These are phyloP conservation scores for Lepidonotus clava DNA, from an alignment of 2,888 invertebrate species.

Conservation along the genomic window DNA sequence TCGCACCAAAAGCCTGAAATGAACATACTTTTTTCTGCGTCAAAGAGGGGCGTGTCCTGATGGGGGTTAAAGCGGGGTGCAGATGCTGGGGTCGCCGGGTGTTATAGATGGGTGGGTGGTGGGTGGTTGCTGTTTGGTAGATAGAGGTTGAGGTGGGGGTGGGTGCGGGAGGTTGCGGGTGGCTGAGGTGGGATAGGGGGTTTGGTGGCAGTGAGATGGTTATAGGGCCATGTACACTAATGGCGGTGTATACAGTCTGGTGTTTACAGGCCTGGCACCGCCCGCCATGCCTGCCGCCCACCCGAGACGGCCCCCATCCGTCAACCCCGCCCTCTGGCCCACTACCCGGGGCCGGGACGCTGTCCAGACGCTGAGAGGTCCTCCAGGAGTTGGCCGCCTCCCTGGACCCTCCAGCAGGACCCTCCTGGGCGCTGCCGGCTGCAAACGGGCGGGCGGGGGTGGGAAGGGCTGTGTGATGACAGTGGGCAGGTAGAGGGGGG, in stretches of 20 bases:
- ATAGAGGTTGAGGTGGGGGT: background rate
- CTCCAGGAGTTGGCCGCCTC: background rate
- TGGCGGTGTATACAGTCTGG: background rate
- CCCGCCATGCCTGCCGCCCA: background rate
- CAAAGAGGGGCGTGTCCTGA: background rate
- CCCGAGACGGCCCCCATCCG: slow-evolving; percentile 14
- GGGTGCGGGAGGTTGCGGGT: background rate
- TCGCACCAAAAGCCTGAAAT: background rate
- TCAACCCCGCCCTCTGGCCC: background rate
- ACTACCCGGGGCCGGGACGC: background rate
- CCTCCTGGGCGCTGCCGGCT: background rate
- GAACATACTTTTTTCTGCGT: background rate
- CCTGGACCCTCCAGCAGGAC: slow-evolving; percentile 29
- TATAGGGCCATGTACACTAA: slow-evolving; percentile 19
- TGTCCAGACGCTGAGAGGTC: slow-evolving; percentile 42
- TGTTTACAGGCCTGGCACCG: slow-evolving; percentile 23
- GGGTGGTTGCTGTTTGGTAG: background rate
- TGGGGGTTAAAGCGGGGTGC: too few relatives aligned
- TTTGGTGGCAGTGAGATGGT: background rate
- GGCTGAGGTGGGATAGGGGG: background rate
- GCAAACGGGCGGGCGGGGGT: background rate
- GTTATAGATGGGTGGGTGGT: background rate
- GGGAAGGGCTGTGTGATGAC: slow-evolving; percentile 3
- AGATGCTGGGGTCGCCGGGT: too few relatives aligned
- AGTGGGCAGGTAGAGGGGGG: slow-evolving; percentile 34